These are phyloP conservation scores for Drosophila pegasa DNA, from an alignment of 2,888 invertebrate genomes.

Conservation along the genomic window DNA sequence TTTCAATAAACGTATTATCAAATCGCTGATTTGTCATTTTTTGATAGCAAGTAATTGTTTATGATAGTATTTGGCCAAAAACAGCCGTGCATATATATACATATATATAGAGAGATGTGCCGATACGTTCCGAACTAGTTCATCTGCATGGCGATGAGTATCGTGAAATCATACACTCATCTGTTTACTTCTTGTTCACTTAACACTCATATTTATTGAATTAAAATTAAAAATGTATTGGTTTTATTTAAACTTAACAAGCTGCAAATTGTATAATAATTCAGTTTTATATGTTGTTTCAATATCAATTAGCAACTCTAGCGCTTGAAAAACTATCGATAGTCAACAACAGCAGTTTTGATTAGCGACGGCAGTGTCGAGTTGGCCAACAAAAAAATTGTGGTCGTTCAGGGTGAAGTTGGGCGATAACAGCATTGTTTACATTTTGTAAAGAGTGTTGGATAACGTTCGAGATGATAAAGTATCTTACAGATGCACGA, in stretches of 20 bases:
- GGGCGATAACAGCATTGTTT: conserved; percentile 39
- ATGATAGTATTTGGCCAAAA: conserved; percentile 43
- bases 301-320: conserved; percentile 3
- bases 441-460: conserved; percentile 36
- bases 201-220: neutral
- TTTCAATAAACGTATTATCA: conserved; percentile 33
- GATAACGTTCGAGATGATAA: neutral
- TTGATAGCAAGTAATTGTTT: conserved; percentile 32
- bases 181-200: neutral
- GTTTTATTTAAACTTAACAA: too few relatives aligned
- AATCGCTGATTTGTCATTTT: conserved; percentile 46
- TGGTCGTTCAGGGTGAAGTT: conserved; percentile 9
- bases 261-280: neutral
- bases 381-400: conserved; percentile 11
- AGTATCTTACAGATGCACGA: neutral
- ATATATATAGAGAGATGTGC: conserved; percentile 24
- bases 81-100: conserved; percentile 35
- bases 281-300: neutral
- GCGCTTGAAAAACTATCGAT: conserved; percentile 23
- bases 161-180: too few relatives aligned
- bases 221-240: neutral
- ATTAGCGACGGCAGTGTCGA: conserved; percentile 10
- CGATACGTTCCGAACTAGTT: conserved; percentile 20
- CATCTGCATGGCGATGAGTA: neutral
- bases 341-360: neutral